Evolutionary conservation across 2,113 vertebrate genomes (phyloP).

Genomic region (Pampusana beccarii): DNA sequence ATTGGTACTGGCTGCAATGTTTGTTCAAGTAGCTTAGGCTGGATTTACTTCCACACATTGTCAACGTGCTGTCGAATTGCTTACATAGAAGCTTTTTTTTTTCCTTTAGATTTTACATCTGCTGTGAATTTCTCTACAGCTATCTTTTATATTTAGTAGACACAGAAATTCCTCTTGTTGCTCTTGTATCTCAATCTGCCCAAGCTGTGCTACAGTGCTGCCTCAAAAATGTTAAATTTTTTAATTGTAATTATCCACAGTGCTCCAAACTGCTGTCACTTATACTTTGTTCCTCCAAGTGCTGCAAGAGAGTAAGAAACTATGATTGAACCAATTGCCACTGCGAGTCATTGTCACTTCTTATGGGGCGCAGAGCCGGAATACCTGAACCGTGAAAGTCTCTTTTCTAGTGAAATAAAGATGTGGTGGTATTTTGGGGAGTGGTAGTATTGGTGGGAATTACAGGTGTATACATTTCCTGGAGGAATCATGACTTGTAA

Average conservation of each 20-base stretch:
- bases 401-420: background rate
- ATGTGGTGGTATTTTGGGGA: background rate
- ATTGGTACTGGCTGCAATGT: background rate
- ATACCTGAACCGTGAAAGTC: accelerated
- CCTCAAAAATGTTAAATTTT: background rate
- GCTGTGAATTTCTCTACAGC: background rate
- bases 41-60: background rate
- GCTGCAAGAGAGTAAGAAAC: background rate
- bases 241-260: background rate
- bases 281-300: accelerated
- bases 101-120: background rate
- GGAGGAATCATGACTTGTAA: accelerated
- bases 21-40: background rate
- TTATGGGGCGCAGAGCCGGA: background rate
- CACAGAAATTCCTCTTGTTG: background rate
- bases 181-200: background rate
- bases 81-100: background rate
- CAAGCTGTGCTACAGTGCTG: background rate
- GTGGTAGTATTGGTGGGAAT: background rate
- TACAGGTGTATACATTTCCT: accelerated
- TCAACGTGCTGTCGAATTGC: background rate
- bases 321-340: background rate
- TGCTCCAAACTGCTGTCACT: background rate
- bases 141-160: background rate
- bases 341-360: background rate